Conservation (phyloP, 1,140 invertebrate genomes). For the Ditylenchus dipsaci region DNA sequence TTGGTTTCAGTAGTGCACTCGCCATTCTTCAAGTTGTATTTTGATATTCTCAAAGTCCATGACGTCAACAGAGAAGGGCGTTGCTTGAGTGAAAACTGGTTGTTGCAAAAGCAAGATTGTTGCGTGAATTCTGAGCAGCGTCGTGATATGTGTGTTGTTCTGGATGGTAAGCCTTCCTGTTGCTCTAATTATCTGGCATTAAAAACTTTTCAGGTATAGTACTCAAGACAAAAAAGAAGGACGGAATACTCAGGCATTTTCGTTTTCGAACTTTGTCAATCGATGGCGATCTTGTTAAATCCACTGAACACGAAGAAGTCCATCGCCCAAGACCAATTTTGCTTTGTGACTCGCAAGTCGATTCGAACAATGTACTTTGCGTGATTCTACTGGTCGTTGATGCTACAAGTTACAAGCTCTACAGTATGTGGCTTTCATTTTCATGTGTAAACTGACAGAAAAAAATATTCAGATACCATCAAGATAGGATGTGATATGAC, state of each 20-base stretch:
- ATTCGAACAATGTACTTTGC: not conserved
- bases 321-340: not conserved
- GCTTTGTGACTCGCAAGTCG: not conserved
- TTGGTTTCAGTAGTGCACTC: not conserved
- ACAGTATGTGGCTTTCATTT: too few species aligned
- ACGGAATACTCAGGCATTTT: not conserved
- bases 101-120: not conserved
- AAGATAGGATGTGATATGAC: slow-evolving; percentile 11
- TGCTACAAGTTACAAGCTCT: too few species aligned
- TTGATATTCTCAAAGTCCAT: not conserved
- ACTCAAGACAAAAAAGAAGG: too few species aligned
- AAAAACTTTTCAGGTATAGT: too few species aligned
- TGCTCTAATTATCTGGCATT: not conserved
- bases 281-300: not conserved
- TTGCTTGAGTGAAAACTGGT: not conserved
- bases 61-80: not conserved
- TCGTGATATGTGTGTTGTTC: not conserved
- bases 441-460: too few species aligned
- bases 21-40: not conserved
- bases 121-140: not conserved
- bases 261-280: not conserved
- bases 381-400: too few species aligned
- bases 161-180: not conserved
- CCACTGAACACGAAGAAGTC: not conserved
- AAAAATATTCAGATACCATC: slow-evolving; percentile 14